phyloP scores from a whole-genome alignment of 1,140 invertebrate genomes.

The Ceratina japonica region DNA sequence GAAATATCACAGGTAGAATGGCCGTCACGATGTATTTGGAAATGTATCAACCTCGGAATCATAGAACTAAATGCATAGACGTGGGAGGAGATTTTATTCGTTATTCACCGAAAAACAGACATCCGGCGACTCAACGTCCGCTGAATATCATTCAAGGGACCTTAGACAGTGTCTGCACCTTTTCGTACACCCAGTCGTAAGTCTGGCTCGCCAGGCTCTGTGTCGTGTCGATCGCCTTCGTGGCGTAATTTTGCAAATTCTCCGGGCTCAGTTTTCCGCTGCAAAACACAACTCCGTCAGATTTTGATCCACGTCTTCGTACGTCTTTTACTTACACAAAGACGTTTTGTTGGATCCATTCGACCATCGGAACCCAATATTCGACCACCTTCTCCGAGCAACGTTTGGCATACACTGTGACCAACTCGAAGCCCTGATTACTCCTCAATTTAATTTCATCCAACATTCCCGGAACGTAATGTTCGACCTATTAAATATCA shows the following conservation, averaged over 20 bases:
- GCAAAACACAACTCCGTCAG: conserved; percentile 55
- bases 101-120: conserved; percentile 36
- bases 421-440: conserved; percentile 62
- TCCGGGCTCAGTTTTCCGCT: conserved; percentile 88
- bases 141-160: conserved; percentile 80
- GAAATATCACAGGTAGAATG: conserved; percentile 78
- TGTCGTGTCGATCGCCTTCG: conserved; percentile 83
- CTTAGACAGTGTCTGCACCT: conserved; percentile 85
- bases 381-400: conserved; percentile 69
- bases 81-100: conserved; percentile 48
- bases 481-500: conserved; percentile 80
- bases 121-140: conserved; percentile 35
- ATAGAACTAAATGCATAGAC: conserved; percentile 72
- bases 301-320: conserved; percentile 28
- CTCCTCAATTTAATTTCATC: conserved; percentile 71
- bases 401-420: conserved; percentile 68
- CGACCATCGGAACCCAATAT: conserved; percentile 64
- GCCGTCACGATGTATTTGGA: conserved; percentile 68
- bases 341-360: conserved; percentile 85
- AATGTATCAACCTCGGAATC: conserved; percentile 64
- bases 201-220: conserved; percentile 82
- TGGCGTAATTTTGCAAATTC: conserved; percentile 84
- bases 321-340: conserved; percentile 84
- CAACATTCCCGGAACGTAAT: conserved; percentile 85
- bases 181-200: conserved; percentile 87